Base-by-base conservation (phyloP, 53 echinoderm and acorn worm genomes). In the Temnopleurus reevesii region DNA sequence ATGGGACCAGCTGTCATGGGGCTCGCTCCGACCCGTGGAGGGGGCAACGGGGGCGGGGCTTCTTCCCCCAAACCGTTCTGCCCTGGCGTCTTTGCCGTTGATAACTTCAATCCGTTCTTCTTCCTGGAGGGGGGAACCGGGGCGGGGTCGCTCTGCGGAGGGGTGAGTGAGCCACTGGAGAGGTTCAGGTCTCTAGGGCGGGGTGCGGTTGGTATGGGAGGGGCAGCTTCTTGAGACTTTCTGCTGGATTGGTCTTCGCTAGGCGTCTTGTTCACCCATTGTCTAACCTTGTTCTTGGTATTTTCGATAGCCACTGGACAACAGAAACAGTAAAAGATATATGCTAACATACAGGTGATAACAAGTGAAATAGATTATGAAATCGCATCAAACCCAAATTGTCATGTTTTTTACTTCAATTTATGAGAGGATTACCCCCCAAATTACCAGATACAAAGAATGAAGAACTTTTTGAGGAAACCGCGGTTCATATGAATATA, bases 11-110 rank as follows among this genome's bases (percentile, higher is more conserved):
- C 46, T 8, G 44, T 58, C 59, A 85, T 90, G 3, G 92, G 94
- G 79, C 93, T 93, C 0, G 85, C 77, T 35, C 92, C 80, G 9
- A 76, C 83, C 28, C 94, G 86, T 31, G 94, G 92, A 3, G 94
- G 94, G 9, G 94, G 94, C 12, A 94, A 76, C 29, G 94, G 94
- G 8, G 94, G 94, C 30, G 89, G 94, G 1, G 23, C n/a, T 0
- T 71, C 64, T 3, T 57, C 84, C 4, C 6, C 26, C 3, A 44
- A 12, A 1, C 86, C 86, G 28, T 85, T 85, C 36, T 45, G 44
- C 3, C 61, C 45, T 28, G 46, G 24, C 27, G 59, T 1, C 53
- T 87, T 87, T 4, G 53, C 71, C 12, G 66, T 34, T 35, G 30
- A 45, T n/a, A 45, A 0, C 34, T 65, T 66, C 3, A 34, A 26